phyloP scores from a whole-genome alignment of 2,888 invertebrate genomes.

The Aproaerema taeniolella region DNA sequence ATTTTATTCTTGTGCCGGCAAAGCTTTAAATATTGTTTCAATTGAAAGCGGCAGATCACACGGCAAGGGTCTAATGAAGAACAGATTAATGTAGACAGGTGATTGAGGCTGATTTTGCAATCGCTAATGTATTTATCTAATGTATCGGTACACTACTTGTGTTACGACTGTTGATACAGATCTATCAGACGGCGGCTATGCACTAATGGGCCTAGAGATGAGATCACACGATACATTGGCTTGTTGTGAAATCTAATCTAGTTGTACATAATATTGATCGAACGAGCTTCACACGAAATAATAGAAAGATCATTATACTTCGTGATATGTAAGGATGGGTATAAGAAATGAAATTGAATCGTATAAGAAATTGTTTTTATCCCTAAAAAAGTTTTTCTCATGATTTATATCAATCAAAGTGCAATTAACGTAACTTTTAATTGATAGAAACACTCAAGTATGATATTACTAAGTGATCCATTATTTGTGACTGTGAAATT shows the following conservation, averaged over 20 bases:
- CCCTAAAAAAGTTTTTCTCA: too few species aligned
- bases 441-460: too few species aligned
- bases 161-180: conserved; percentile 44
- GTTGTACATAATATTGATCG: too few species aligned
- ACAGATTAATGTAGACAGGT: conserved; percentile 63
- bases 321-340: too few species aligned
- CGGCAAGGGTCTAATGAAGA: conserved; percentile 64
- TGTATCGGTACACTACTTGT: conserved; percentile 42
- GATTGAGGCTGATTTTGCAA: conserved; percentile 65
- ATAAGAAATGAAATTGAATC: too few species aligned
- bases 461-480: too few species aligned
- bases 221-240: conserved; percentile 12
- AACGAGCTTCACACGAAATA: too few species aligned
- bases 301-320: too few species aligned
- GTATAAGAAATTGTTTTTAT: too few species aligned
- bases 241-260: conserved; percentile 10
- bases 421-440: too few species aligned
- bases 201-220: conserved; percentile 20
- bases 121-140: conserved; percentile 34
- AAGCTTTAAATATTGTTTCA: conserved; percentile 76
- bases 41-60: conserved; percentile 73
- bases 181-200: conserved; percentile 21
- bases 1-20: conserved; percentile 70
- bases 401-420: too few species aligned
- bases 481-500: too few species aligned